These are phyloP conservation scores for Cichladusa arquata DNA, from an alignment of 2,113 vertebrate species.

Conservation along the genomic window DNA sequence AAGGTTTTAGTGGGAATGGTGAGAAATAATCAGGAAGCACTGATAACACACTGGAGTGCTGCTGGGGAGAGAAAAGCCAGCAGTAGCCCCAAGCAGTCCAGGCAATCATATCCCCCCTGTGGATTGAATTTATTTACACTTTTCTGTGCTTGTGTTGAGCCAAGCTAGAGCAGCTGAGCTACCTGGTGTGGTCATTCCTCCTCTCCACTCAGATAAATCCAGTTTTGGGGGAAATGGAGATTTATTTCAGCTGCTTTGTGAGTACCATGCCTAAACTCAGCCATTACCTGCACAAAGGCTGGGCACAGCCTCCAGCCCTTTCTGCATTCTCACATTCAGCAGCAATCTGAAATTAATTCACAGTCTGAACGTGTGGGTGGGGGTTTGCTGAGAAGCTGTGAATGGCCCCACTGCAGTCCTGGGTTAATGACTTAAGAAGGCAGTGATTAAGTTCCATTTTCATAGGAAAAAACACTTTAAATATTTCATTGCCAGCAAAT, in stretches of 20 bases:
- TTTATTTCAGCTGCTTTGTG: background rate
- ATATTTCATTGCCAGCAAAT: background rate
- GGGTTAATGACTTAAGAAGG: background rate
- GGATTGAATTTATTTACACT: background rate
- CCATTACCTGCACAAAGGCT: background rate
- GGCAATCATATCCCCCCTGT: background rate
- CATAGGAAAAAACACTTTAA: background rate
- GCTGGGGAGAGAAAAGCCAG: background rate
- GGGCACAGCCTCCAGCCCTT: background rate
- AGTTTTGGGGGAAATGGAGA: background rate
- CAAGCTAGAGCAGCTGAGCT: background rate
- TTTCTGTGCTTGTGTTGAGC: background rate
- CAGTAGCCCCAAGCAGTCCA: background rate
- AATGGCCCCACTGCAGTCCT: background rate
- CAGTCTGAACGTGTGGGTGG: background rate
- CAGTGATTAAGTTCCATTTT: background rate
- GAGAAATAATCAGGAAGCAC: background rate
- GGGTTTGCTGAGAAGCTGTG: background rate
- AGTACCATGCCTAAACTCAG: background rate
- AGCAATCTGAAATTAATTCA: background rate
- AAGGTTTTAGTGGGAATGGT: background rate
- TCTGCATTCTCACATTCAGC: background rate
- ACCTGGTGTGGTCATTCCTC: background rate
- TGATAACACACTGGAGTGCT: background rate
- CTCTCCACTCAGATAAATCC: background rate